phyloP scores from a whole-genome alignment of 2,113 vertebrate genomes.

The Rhinolophus sinicus region DNA sequence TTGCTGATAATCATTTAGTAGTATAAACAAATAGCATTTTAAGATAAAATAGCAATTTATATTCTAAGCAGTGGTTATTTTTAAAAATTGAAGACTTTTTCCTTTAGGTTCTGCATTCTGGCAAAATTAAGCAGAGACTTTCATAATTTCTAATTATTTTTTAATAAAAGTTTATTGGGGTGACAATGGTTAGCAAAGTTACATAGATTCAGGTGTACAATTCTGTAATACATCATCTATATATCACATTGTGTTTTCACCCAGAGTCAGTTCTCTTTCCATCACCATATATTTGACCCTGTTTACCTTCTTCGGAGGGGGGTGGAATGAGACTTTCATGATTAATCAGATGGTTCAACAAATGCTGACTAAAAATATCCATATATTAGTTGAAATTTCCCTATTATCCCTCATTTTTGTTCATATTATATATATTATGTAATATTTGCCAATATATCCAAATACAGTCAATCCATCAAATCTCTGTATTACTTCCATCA shows the following conservation, averaged over 20 bases:
- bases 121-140: constrained; percentile 4
- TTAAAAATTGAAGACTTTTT: not conserved
- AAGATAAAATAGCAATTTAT: constrained; percentile 22
- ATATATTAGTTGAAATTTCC: not conserved
- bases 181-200: no score
- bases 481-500: not conserved
- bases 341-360: constrained; percentile 46
- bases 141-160: not conserved
- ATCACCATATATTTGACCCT: no score
- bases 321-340: not conserved
- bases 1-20: not conserved
- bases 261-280: no score
- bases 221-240: no score
- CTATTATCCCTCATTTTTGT: not conserved
- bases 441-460: not conserved
- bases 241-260: no score
- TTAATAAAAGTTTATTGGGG: no score
- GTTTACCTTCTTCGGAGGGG: no score
- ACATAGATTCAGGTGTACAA: no score
- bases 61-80: not conserved
- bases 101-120: not conserved
- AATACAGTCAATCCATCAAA: not conserved
- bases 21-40: constrained; percentile 4
- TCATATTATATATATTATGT: no score
- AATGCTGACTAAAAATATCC: not conserved